Percentiles rank a stretch among this genome's conserved stretches.
Conservation (phyloP, 2,113 vertebrate species). For the Charina bottae region DNA sequence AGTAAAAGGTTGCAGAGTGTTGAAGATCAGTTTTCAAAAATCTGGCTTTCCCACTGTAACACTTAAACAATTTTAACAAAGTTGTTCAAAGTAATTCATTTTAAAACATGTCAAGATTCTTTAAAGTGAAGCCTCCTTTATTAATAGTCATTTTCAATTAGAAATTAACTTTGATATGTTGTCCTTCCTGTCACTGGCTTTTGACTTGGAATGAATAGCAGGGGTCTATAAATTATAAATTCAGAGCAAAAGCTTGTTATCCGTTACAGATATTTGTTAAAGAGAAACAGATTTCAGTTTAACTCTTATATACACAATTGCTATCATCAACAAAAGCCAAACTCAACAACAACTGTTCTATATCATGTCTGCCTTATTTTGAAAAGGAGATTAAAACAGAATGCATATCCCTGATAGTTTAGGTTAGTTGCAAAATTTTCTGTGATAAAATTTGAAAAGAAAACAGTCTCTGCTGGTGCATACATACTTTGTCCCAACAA, state of each 20-base stretch:
- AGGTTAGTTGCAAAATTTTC: neutral
- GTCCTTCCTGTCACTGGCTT: conserved; percentile 42
- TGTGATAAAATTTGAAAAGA: neutral
- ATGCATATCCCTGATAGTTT: neutral
- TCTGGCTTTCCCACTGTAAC: conserved; percentile 37
- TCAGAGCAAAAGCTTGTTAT: conserved; percentile 47
- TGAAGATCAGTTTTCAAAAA: conserved; percentile 23
- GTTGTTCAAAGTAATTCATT: conserved; percentile 45
- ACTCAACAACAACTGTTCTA: conserved; percentile 41
- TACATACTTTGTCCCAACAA: neutral
- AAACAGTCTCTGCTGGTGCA: neutral
- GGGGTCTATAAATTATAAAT: conserved; percentile 44
- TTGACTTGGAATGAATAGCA: conserved; percentile 53
- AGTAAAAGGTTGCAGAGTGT: conserved; percentile 47
- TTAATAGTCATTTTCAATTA: conserved; percentile 56
- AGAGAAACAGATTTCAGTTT: conserved; percentile 47
- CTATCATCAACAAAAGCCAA: conserved; percentile 48
- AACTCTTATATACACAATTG: conserved; percentile 24
- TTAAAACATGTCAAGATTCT: conserved; percentile 53
- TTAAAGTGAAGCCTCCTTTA: conserved; percentile 57
- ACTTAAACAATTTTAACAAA: conserved; percentile 62
- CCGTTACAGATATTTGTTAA: conserved; percentile 48
- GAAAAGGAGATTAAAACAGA: conserved; percentile 15
- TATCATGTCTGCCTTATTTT: neutral
- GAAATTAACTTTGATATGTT: conserved; percentile 66